Percentiles rank a stretch among this genome's conserved stretches.
Conservation (phyloP, 37 sponge, comb jelly and placozoan species). For the Hexactinellida sp. region DNA sequence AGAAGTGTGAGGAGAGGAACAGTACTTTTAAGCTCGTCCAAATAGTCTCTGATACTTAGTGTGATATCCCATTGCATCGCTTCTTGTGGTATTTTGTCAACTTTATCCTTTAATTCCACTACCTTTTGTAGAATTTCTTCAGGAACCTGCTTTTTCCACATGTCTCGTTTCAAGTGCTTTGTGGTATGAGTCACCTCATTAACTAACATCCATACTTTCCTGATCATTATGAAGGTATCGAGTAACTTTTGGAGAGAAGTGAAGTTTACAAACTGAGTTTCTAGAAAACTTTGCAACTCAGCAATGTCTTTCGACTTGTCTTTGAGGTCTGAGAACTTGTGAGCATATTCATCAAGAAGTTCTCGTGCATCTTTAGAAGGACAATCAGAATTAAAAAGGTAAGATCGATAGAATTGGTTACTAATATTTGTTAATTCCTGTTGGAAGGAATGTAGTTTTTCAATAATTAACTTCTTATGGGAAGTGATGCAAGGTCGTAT, state of each 20-base stretch:
- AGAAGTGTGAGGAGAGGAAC: background rate
- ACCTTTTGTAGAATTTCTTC: conserved; percentile 1
- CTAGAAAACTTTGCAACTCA: conserved; percentile 15
- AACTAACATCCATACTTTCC: background rate
- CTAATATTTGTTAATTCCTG: background rate
- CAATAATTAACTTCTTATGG: background rate
- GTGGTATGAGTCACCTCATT: background rate
- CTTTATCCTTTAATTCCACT: background rate
- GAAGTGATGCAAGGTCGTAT: background rate
- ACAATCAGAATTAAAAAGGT: background rate
- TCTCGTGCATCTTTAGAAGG: conserved; percentile 8
- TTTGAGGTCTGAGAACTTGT: background rate
- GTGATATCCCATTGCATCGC: background rate
- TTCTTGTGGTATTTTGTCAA: background rate
- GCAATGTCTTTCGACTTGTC: background rate
- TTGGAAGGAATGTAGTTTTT: background rate
- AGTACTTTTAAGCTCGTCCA: background rate
- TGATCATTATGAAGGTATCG: background rate
- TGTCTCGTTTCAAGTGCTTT: background rate
- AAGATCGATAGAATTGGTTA: background rate
- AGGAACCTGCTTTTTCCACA: background rate
- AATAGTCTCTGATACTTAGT: background rate
- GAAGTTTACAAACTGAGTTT: background rate
- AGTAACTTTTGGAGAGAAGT: conserved; percentile 1
- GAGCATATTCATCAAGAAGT: background rate